Evolutionary conservation across 2,888 invertebrate genomes (phyloP).

Genomic region (Dioctria rufipes): DNA sequence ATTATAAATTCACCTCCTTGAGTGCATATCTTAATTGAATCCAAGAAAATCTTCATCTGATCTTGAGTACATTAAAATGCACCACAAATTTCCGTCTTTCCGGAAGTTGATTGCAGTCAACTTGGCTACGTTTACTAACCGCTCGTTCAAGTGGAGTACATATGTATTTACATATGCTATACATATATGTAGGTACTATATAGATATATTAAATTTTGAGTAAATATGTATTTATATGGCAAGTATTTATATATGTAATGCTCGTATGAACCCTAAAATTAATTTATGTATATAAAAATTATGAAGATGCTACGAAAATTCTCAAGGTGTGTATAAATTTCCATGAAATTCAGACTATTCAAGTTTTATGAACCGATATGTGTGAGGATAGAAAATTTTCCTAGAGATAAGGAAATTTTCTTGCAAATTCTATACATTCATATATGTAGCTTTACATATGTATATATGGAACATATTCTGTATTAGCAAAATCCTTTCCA

Average conservation of each 20-base stretch:
- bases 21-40: constrained; percentile 48
- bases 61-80: constrained; percentile 35
- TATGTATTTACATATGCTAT: constrained; percentile 6
- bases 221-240: no score
- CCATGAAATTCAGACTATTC: constrained; percentile 26
- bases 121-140: neutral
- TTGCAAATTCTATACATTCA: neutral
- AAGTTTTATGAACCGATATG: constrained; percentile 6
- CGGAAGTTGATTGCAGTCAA: constrained; percentile 36
- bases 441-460: neutral
- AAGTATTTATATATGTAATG: no score
- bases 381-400: neutral
- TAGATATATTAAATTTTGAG: no score
- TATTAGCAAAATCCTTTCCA: constrained; percentile 23
- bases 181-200: neutral
- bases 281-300: constrained; percentile 47
- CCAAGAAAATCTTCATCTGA: constrained; percentile 45
- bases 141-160: neutral
- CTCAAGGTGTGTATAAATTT: constrained; percentile 50
- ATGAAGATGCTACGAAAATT: constrained; percentile 45
- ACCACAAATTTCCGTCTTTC: constrained; percentile 43
- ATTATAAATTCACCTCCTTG: constrained; percentile 42
- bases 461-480: neutral
- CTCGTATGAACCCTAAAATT: constrained; percentile 26
- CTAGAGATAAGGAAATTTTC: neutral